Percentiles rank a stretch among this genome's conserved stretches.
Conservation (phyloP, 2,797 vertebrate genomes). For the Thripadectes ignobilis region DNA sequence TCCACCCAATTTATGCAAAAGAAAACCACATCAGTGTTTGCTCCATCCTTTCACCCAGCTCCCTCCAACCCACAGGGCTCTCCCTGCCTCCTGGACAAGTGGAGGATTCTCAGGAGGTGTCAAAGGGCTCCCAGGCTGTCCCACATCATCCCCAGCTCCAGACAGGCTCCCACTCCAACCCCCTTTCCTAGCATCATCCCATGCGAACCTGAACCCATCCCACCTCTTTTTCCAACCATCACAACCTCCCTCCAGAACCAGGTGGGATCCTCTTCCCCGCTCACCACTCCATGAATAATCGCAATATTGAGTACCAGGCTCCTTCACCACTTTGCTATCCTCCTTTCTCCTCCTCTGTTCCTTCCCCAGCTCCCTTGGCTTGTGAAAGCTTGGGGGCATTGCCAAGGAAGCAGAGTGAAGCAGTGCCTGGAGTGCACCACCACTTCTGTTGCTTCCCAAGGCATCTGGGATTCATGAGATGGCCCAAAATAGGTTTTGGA, state of each 20-base stretch:
- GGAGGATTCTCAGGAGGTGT: not conserved
- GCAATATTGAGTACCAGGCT: not conserved
- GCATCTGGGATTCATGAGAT: conserved; percentile 72
- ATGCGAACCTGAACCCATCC: rapidly evolving
- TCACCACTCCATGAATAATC: not conserved
- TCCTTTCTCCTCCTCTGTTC: not conserved
- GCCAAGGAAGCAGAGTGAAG: conserved; percentile 42
- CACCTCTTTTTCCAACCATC: not conserved
- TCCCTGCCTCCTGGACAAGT: not conserved
- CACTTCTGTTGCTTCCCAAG: conserved; percentile 59
- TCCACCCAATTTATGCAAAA: not conserved
- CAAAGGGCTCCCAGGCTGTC: not conserved
- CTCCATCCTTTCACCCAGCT: not conserved
- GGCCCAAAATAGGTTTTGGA: conserved; percentile 73
- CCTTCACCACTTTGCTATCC: not conserved
- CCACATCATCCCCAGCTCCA: not conserved
- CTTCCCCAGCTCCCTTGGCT: conserved; percentile 20
- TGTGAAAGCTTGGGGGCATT: conserved; percentile 42
- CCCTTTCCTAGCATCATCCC: not conserved
- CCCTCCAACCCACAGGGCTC: not conserved
- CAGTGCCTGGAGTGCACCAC: conserved; percentile 47
- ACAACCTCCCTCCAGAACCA: not conserved
- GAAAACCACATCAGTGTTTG: not conserved
- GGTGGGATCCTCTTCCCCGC: not conserved
- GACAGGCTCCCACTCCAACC: not conserved